Conservation (phyloP, 2,113 vertebrate genomes). For the Erinaceus europaeus region DNA sequence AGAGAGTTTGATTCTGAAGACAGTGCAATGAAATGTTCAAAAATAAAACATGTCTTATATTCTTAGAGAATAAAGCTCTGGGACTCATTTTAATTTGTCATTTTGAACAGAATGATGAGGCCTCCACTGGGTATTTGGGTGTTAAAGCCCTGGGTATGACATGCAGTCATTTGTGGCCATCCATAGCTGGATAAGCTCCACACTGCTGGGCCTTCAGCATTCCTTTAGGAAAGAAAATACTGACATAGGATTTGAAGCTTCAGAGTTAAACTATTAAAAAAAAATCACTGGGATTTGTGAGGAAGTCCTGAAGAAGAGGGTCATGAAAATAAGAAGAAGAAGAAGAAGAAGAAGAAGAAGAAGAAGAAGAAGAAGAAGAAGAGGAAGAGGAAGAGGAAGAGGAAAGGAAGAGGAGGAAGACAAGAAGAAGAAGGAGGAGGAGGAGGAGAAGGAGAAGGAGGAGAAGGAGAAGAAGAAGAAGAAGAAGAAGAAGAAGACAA, state of each 20-base stretch:
- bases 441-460: too few species aligned
- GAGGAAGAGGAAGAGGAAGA: too few species aligned
- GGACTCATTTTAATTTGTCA: conserved; percentile 54
- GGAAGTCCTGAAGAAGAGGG: background rate
- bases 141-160: conserved; percentile 39
- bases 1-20: conserved; percentile 48
- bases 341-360: too few species aligned
- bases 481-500: too few species aligned
- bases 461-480: too few species aligned
- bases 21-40: conserved; percentile 32
- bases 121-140: conserved; percentile 37
- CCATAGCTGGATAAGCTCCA: background rate
- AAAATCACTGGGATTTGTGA: conserved; percentile 42
- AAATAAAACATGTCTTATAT: conserved; percentile 63
- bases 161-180: conserved; percentile 6
- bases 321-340: background rate
- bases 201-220: background rate
- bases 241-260: background rate
- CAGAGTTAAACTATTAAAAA: conserved; percentile 22
- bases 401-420: too few species aligned
- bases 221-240: conserved; percentile 3
- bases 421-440: too few species aligned
- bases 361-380: too few species aligned
- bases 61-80: conserved; percentile 57
- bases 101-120: conserved; percentile 49